Percentiles rank a stretch among this genome's conserved stretches.
Evolutionary conservation across 2,888 invertebrate genomes (phyloP).

Genomic region (Meliscaeva auricollis): DNA sequence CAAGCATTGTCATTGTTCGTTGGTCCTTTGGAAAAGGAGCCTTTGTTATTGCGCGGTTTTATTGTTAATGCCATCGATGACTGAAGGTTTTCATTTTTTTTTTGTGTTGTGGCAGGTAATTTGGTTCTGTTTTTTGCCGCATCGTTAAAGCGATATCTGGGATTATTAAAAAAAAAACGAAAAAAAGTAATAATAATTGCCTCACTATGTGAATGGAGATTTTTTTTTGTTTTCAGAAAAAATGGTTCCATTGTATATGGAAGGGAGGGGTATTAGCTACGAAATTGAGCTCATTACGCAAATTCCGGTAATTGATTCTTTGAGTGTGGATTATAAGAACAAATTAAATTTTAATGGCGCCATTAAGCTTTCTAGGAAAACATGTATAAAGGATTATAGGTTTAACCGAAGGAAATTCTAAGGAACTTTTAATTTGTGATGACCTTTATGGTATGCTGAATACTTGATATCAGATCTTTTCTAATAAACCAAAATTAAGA

Average conservation of each 20-base stretch:
- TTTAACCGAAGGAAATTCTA: no score
- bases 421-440: no score
- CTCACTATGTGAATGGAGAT: background rate
- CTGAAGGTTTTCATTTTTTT: slow-evolving; percentile 20
- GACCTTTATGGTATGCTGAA: no score
- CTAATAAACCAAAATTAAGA: no score
- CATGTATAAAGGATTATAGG: no score
- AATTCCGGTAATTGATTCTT: background rate
- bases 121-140: slow-evolving; percentile 5
- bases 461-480: no score
- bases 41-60: slow-evolving; percentile 41
- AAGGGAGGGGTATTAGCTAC: background rate
- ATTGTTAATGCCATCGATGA: slow-evolving; percentile 52
- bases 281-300: slow-evolving; percentile 9
- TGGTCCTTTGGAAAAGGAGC: background rate
- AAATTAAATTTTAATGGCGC: slow-evolving; percentile 1
- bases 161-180: background rate
- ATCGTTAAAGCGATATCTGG: slow-evolving; percentile 1
- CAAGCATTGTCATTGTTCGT: background rate
- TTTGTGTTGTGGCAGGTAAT: slow-evolving; percentile 16
- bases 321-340: background rate
- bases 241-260: background rate
- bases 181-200: slow-evolving; percentile 24
- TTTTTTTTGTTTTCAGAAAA: background rate
- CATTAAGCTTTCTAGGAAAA: no score